phyloP scores from a whole-genome alignment of 2,797 vertebrate species.

The Champsocephalus esox region DNA sequence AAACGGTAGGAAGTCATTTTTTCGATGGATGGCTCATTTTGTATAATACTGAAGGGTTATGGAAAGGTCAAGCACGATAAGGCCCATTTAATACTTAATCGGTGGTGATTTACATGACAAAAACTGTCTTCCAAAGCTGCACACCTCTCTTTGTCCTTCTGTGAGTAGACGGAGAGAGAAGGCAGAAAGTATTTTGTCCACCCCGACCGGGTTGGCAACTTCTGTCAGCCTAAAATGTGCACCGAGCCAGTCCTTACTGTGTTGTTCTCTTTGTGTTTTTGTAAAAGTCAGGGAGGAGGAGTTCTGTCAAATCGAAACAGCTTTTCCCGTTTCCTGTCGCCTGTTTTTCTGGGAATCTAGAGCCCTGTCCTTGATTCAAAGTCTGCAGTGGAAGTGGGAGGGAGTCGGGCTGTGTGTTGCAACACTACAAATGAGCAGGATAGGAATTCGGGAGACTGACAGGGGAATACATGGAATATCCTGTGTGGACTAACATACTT shows the following conservation, averaged over 20 bases:
- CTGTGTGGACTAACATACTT: constrained; percentile 46
- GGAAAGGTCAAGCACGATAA: constrained; percentile 23
- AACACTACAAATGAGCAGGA: constrained; percentile 66
- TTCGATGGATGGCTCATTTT: neutral
- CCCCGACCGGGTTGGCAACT: constrained; percentile 46
- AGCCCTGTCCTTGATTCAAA: constrained; percentile 52
- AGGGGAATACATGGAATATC: constrained; percentile 49
- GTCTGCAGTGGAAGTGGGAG: constrained; percentile 42
- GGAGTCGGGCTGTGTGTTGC: constrained; percentile 19
- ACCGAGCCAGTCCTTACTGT: constrained; percentile 27
- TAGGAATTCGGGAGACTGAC: constrained; percentile 59
- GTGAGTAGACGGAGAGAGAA: constrained; percentile 1
- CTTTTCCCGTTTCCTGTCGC: constrained; percentile 60
- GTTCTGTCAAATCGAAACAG: constrained; percentile 55
- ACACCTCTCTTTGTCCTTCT: constrained; percentile 20
- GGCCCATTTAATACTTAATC: constrained; percentile 26
- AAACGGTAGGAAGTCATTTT: neutral
- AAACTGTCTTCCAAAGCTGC: neutral
- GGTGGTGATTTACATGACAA: constrained; percentile 15
- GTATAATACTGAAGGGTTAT: constrained; percentile 19
- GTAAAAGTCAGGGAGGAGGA: constrained; percentile 56
- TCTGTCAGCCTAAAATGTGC: constrained; percentile 47
- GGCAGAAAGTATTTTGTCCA: constrained; percentile 22
- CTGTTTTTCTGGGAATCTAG: constrained; percentile 60
- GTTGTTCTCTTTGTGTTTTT: constrained; percentile 48